Evolutionary conservation across 2,797 vertebrate genomes (phyloP).

Genomic region (Coluber constrictor): DNA sequence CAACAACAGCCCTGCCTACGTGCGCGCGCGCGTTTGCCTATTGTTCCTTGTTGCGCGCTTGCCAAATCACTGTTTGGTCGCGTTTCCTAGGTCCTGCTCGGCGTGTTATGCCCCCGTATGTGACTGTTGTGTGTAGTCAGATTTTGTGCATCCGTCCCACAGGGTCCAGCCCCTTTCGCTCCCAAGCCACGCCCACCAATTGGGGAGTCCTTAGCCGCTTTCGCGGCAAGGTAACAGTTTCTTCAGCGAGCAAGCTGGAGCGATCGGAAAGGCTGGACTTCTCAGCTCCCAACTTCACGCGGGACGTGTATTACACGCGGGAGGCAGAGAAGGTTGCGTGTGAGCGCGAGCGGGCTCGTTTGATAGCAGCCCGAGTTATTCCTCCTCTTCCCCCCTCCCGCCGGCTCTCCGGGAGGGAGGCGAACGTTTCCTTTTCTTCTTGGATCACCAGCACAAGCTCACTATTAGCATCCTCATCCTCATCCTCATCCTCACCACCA

Average conservation of each 20-base stretch:
- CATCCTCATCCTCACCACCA: not conserved
- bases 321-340: not conserved
- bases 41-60: not conserved
- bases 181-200: not conserved
- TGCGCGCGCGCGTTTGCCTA: not conserved
- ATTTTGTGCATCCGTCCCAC: not conserved
- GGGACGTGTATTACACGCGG: not conserved
- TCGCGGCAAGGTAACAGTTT: not conserved
- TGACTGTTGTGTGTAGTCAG: not conserved
- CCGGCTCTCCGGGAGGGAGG: not conserved
- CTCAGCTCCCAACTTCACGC: not conserved
- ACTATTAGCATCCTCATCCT: not conserved
- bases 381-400: not conserved
- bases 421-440: not conserved
- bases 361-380: not conserved
- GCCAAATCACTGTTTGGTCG: not conserved
- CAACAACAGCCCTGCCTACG: not conserved
- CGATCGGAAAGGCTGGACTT: not conserved
- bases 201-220: constrained; percentile 8
- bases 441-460: not conserved
- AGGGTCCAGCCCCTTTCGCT: not conserved
- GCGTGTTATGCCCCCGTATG: not conserved
- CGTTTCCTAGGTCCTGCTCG: constrained; percentile 6
- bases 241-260: not conserved
- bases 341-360: not conserved